These are phyloP conservation scores for Solea senegalensis DNA, from an alignment of 2,113 vertebrate genomes.

Conservation along the genomic window DNA sequence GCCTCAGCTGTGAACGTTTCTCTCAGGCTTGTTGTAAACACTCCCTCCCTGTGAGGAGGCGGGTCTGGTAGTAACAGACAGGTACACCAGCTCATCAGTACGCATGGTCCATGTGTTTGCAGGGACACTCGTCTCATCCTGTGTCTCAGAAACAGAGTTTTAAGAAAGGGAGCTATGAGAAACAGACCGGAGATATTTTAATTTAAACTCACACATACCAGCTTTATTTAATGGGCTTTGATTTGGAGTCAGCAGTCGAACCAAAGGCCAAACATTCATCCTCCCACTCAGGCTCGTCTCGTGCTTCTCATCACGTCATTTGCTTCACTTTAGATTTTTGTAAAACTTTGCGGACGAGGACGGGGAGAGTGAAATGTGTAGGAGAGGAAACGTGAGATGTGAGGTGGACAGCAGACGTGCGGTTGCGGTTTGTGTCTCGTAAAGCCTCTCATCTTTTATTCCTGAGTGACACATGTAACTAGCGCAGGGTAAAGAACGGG, in stretches of 20 bases:
- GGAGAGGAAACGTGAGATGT: slow-evolving; percentile 24
- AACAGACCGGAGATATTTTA: slow-evolving; percentile 4
- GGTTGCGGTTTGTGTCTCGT: slow-evolving; percentile 55
- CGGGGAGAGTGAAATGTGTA: slow-evolving; percentile 21
- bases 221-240: not conserved
- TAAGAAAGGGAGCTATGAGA: slow-evolving; percentile 10
- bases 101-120: no score
- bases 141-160: not conserved
- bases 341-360: slow-evolving; percentile 1
- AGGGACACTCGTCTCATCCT: no score
- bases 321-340: not conserved
- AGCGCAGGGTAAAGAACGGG: slow-evolving; percentile 18
- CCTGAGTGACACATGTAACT: slow-evolving; percentile 59
- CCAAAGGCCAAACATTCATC: slow-evolving; percentile 40
- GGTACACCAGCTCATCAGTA: no score
- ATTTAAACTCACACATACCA: slow-evolving; percentile 6
- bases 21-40: no score
- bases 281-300: slow-evolving; percentile 18
- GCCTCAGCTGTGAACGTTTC: no score
- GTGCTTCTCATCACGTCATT: slow-evolving; percentile 13
- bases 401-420: slow-evolving; percentile 12
- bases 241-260: slow-evolving; percentile 31
- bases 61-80: no score
- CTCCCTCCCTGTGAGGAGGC: no score
- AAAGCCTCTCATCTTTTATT: slow-evolving; percentile 60